Base-by-base conservation (phyloP, 2,797 vertebrate genomes). In the Phoebastria nigripes region DNA sequence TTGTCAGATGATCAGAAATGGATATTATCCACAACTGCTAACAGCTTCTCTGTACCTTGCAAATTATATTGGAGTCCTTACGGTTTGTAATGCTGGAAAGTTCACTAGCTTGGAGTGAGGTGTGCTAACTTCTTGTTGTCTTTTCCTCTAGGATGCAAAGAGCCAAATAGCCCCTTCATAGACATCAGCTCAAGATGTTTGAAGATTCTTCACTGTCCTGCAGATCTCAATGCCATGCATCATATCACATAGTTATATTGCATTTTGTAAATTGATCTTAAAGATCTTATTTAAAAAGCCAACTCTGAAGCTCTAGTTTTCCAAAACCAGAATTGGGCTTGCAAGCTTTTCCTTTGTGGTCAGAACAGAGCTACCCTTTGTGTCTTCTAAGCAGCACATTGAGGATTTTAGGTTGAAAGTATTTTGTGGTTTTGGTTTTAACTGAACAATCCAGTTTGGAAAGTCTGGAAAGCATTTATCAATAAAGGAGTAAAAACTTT, bases 391-490 rank as follows among this genome's bases (percentile, higher is more conserved):
- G 72, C 80, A 85, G 82, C 89, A 88, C 42, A 19, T 5, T 7
- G 87, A 91, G 76, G 90, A 81, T 93, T 95, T 94, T 93, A 94
- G 89, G 81, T 62, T 95, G 79, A 54, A 91, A 92, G 79, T 96
- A 95, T 96, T 96, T 94, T 96, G 91, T 96, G 97, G 93, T 84
- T 98, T 97, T 97, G 97, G 96, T 98, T 98, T 97, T 98, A 97
- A 97, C 97, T 97, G 92, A 97, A 97, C 90, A 97, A 94, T 87
- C 92, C 93, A 89, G 91, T 90, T 97, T 97, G 96, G 97, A 81
- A 93, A 95, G 95, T 91, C 94, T 96, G 93, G 92, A 93, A 96
- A 97, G 94, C 82, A 93, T 98, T 98, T 98, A 97, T 97, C 97
- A 98, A 98, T 98, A 98, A 98, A 98, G 97, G 67, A 97, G 84